phyloP scores from a whole-genome alignment of 2,113 vertebrate species.

The Indicator indicator region DNA sequence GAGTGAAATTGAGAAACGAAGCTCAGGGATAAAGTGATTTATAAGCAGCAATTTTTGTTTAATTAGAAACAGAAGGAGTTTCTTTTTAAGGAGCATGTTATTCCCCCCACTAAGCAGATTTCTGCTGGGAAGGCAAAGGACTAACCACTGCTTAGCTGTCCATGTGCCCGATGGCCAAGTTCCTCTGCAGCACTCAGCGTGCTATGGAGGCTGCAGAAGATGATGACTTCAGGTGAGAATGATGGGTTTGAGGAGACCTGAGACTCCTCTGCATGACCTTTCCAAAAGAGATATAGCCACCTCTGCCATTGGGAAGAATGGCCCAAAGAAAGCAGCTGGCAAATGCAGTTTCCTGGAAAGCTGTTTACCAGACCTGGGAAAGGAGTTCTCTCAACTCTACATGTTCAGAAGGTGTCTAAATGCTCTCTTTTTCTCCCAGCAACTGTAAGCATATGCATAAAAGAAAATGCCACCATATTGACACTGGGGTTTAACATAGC shows the following conservation, averaged over 20 bases:
- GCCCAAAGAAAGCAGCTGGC: background rate
- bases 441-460: background rate
- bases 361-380: background rate
- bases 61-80: conserved; percentile 57
- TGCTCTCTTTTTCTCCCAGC: background rate
- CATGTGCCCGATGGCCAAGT: background rate
- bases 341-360: background rate
- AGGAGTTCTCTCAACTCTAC: background rate
- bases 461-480: background rate
- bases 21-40: conserved; percentile 61
- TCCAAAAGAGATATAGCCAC: background rate
- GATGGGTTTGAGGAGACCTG: background rate
- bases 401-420: background rate
- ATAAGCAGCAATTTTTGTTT: conserved; percentile 55
- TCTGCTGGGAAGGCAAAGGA: conserved; percentile 14
- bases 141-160: background rate
- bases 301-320: background rate
- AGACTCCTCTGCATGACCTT: background rate
- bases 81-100: conserved; percentile 29
- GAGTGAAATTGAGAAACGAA: conserved; percentile 53
- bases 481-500: background rate
- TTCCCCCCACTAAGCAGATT: conserved; percentile 17
- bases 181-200: background rate
- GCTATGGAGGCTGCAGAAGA: background rate
- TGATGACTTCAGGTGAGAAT: fast-evolving